These are phyloP conservation scores for Antechinus stuartii DNA, from an alignment of 2,113 vertebrate genomes.

Conservation along the genomic window DNA sequence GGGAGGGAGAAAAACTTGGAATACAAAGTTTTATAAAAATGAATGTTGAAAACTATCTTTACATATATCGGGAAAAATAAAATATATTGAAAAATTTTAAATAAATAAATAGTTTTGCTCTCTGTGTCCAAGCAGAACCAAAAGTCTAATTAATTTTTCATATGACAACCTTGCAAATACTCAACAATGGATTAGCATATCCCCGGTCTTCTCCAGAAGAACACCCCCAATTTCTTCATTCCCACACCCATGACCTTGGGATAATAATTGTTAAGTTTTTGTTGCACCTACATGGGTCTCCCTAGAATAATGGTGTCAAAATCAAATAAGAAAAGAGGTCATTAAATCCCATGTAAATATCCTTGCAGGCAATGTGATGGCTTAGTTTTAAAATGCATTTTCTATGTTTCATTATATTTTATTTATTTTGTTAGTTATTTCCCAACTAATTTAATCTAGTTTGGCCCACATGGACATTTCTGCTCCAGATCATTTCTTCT, in stretches of 20 bases:
- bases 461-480: neutral
- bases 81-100: too few species aligned
- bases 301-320: neutral
- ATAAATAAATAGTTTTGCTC: neutral
- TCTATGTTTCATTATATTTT: neutral
- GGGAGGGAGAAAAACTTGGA: too few species aligned
- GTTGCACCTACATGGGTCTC: neutral
- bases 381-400: neutral
- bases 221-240: neutral
- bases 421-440: neutral
- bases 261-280: neutral
- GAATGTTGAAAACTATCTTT: too few species aligned
- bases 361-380: neutral
- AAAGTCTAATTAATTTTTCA: neutral
- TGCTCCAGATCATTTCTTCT: neutral
- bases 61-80: too few species aligned
- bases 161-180: neutral
- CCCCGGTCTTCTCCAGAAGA: neutral
- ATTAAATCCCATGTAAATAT: neutral
- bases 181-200: too few species aligned
- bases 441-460: neutral
- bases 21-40: too few species aligned
- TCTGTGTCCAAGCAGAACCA: neutral
- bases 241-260: neutral
- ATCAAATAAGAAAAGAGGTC: neutral